These are phyloP conservation scores for Medauroidea extradentata DNA, from an alignment of 1,140 invertebrate genomes.

Conservation along the genomic window DNA sequence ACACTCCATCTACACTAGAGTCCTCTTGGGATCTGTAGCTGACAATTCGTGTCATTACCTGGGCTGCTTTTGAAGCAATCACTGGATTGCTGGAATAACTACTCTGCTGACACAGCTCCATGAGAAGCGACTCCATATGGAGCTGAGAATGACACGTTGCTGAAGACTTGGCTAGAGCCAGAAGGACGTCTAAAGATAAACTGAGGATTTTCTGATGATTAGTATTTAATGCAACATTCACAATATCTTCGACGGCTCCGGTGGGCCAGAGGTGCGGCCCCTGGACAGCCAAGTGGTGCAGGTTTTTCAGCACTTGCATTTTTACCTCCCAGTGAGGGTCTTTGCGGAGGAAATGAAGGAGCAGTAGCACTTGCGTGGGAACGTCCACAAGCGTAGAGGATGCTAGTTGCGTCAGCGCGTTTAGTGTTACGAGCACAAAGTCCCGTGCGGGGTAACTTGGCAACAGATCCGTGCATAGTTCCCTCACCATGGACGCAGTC, in stretches of 20 bases:
- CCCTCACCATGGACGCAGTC: slow-evolving; percentile 71
- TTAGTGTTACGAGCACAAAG: slow-evolving; percentile 81
- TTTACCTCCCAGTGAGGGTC: slow-evolving; percentile 70
- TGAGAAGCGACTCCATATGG: slow-evolving; percentile 47
- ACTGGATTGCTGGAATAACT: slow-evolving; percentile 57
- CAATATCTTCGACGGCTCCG: slow-evolving; percentile 59
- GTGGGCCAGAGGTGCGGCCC: slow-evolving; percentile 80
- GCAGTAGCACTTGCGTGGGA: slow-evolving; percentile 69
- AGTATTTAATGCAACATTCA: slow-evolving; percentile 48
- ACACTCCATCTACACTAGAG: slow-evolving; percentile 52
- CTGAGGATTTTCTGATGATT: slow-evolving; percentile 35
- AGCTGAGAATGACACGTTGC: slow-evolving; percentile 50
- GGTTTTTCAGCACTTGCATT: slow-evolving; percentile 64
- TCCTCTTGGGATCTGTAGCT: slow-evolving; percentile 65
- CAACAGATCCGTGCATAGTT: slow-evolving; percentile 75
- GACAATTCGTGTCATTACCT: slow-evolving; percentile 57
- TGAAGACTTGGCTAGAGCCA: slow-evolving; percentile 52
- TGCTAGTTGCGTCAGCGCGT: slow-evolving; percentile 83
- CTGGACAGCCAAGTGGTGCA: slow-evolving; percentile 67
- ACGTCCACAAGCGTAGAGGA: slow-evolving; percentile 86
- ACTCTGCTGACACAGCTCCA: slow-evolving; percentile 49
- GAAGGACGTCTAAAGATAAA: slow-evolving; percentile 45
- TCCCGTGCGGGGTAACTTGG: slow-evolving; percentile 83
- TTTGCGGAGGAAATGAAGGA: slow-evolving; percentile 52
- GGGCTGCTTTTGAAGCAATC: slow-evolving; percentile 61